Evolutionary conservation across 2,113 vertebrate genomes (phyloP), one percentile per base, ranked within the genome.

Genomic region (Lepus europaeus): DNA sequence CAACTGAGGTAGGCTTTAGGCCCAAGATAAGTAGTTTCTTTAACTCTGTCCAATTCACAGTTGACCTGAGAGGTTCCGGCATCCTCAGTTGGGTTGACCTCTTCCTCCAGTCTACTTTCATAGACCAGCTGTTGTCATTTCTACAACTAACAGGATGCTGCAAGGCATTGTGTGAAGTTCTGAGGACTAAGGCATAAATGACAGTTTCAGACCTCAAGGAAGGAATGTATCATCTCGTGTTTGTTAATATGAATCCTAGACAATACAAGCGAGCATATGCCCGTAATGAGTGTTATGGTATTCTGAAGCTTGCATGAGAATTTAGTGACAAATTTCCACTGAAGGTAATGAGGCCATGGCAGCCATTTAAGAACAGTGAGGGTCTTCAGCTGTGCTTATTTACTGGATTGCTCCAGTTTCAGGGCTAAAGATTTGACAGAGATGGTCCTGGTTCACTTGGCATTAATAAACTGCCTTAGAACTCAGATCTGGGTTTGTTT

Each of bases 341-440:
- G 70, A 92, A 10, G 78, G 51, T 61, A 66, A 3, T 73, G 80
- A 76, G 93, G 82, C 45, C 14, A 45, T 64, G 87, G 16, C 29
- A 77, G 63, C 73, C 31, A 92, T 84, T 95, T 91, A 93, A 92
- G 80, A 77, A 68, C 9, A 25, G 36, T 59, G 81, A 78, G 66
- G 12, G 33, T 45, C 51, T 59, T 90, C 4, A 23, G 36, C 56
- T 56, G 82, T 95, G 80, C 83, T 89, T 73, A 36, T 92, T 91
- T 68, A 80, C 39, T 73, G 74, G 76, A 29, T 73, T 73, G 6
- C 87, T 87, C 66, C 17, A 0, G 78, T 74, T 92, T 92, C n/a
- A 74, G 80, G 90, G 29, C 85, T 96, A 74, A 78, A 93, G 93
- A 87, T 89, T 89, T 97, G 82, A 93, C 86, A 33, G 39, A 98